phyloP scores from a whole-genome alignment of 2,888 invertebrate genomes.

The Callosobruchus maculatus region DNA sequence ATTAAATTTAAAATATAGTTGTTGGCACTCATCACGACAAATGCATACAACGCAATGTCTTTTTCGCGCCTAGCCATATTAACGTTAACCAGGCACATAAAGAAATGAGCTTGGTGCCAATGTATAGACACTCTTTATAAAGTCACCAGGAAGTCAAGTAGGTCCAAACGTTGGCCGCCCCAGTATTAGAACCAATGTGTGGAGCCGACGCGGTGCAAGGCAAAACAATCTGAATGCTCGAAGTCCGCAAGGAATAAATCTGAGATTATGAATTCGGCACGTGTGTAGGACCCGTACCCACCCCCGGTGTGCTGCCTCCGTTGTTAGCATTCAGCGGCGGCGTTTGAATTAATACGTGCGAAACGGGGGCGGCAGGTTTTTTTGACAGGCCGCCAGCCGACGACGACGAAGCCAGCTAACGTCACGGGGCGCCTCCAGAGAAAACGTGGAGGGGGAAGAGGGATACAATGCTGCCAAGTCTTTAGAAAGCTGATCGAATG shows the following conservation, averaged over 20 bases:
- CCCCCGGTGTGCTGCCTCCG: constrained; percentile 22
- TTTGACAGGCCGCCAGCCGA: constrained; percentile 39
- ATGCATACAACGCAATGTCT: too few relatives aligned
- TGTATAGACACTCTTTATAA: too few relatives aligned
- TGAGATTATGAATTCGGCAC: not conserved
- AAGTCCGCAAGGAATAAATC: not conserved
- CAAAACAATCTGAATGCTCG: not conserved
- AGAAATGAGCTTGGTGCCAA: too few relatives aligned
- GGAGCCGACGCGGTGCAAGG: too few relatives aligned
- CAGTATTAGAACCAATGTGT: too few relatives aligned
- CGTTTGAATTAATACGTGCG: constrained; percentile 47
- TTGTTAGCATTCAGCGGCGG: constrained; percentile 43
- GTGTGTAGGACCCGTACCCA: not conserved
- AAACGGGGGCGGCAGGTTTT: constrained; percentile 45
- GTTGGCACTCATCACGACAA: too few relatives aligned
- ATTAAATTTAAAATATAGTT: too few relatives aligned
- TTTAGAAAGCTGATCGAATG: too few relatives aligned
- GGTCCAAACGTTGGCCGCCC: too few relatives aligned
- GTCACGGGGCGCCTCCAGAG: not conserved
- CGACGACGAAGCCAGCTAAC: not conserved
- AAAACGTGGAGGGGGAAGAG: constrained; percentile 26
- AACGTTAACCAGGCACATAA: too few relatives aligned
- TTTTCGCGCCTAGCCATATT: too few relatives aligned
- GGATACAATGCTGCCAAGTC: constrained; percentile 32
- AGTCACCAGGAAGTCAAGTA: too few relatives aligned